Evolutionary conservation across 2,113 vertebrate genomes (phyloP).

Genomic region (Brachyhypopomus gauderio): DNA sequence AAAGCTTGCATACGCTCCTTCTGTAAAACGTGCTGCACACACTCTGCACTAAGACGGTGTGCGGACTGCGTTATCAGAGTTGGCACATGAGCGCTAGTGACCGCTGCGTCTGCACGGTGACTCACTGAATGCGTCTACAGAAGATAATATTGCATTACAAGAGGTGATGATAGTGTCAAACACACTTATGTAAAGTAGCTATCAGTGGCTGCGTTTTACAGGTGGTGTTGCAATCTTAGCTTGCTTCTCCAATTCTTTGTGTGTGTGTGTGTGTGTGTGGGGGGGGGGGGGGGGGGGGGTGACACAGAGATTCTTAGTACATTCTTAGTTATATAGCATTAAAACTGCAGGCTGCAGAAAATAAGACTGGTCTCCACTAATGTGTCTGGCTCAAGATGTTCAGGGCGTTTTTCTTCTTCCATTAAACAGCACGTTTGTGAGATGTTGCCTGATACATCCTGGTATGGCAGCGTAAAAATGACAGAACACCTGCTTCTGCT

Average conservation of each 20-base stretch:
- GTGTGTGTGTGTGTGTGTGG: too few species aligned
- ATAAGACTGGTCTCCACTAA: conserved; percentile 8
- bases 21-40: conserved; percentile 29
- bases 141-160: conserved; percentile 4
- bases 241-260: too few species aligned
- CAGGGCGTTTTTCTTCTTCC: background rate
- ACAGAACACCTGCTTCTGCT: conserved; percentile 1
- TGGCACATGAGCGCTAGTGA: background rate
- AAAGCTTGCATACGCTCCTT: conserved; percentile 22
- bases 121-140: background rate
- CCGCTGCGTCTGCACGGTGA: conserved; percentile 6
- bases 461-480: conserved; percentile 5
- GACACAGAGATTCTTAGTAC: too few species aligned
- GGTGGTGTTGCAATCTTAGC: too few species aligned
- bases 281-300: too few species aligned
- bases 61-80: conserved; percentile 26
- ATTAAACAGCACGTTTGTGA: background rate
- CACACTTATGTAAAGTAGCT: too few species aligned
- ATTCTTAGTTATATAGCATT: background rate
- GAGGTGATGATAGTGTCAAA: background rate
- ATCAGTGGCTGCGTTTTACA: background rate
- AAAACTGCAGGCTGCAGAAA: conserved; percentile 16
- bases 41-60: background rate
- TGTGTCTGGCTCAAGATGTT: background rate
- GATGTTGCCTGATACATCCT: conserved; percentile 6